phyloP scores from a whole-genome alignment of 2,113 vertebrate species.

The Zosterops japonicus region DNA sequence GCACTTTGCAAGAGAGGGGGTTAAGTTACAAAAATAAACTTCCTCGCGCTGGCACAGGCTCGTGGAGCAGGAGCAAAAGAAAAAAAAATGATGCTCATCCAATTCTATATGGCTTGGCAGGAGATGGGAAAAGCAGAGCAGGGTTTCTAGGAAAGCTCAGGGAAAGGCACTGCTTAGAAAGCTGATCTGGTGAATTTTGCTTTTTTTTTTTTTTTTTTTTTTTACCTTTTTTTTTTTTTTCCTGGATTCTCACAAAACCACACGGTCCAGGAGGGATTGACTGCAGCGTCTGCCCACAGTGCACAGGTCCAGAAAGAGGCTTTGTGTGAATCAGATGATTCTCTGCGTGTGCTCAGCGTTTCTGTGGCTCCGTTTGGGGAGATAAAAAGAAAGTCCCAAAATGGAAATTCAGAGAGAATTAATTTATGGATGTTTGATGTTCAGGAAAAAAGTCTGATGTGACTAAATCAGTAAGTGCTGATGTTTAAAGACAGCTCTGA shows the following conservation, averaged over 20 bases:
- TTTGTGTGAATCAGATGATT: not conserved
- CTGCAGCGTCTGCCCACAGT: not conserved
- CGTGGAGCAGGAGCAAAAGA: not conserved
- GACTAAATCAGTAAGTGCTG: not conserved
- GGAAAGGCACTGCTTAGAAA: slow-evolving; percentile 54
- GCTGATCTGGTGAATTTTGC: slow-evolving; percentile 47
- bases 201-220: not conserved
- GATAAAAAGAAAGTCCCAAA: not conserved
- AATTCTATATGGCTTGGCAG: slow-evolving; percentile 53
- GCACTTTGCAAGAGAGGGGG: slow-evolving; percentile 43
- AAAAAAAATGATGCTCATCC: slow-evolving; percentile 36
- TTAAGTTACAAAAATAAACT: slow-evolving; percentile 64
- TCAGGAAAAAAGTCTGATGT: fast-evolving
- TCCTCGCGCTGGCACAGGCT: not conserved
- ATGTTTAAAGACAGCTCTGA: not conserved
- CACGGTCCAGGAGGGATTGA: slow-evolving; percentile 31
- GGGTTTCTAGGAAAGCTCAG: slow-evolving; percentile 59
- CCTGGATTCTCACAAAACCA: slow-evolving; percentile 33
- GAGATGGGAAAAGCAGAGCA: slow-evolving; percentile 63
- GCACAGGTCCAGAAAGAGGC: not conserved
- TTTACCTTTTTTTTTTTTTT: not conserved
- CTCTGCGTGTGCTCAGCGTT: not conserved
- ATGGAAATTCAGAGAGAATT: fast-evolving
- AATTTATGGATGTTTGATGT: not conserved
- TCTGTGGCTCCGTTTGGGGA: not conserved